Conservation (phyloP, 1,140 invertebrate genomes). For the Chironomus tepperi region DNA sequence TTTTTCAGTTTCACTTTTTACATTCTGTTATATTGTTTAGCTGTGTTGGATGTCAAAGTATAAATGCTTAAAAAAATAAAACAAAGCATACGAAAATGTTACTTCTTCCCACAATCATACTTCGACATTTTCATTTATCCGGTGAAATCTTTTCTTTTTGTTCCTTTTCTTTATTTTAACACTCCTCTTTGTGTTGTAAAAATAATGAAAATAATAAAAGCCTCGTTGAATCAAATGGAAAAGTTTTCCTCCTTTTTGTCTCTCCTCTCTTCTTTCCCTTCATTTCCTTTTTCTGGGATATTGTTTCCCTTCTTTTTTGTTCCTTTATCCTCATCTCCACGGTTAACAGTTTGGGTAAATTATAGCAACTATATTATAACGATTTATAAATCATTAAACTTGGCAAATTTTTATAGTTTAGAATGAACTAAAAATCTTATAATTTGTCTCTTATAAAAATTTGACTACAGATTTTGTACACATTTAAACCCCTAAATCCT, state of each 20-base stretch:
- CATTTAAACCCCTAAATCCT: too few relatives aligned
- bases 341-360: neutral
- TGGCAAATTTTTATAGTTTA: neutral
- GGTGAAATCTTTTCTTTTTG: neutral
- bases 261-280: neutral
- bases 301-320: neutral
- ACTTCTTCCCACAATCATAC: neutral
- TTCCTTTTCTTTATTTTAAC: neutral
- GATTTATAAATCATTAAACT: slow-evolving; percentile 20
- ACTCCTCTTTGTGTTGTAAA: neutral
- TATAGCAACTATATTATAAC: slow-evolving; percentile 19
- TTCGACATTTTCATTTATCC: slow-evolving; percentile 22
- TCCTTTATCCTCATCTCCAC: neutral
- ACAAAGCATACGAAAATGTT: neutral
- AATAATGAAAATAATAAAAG: slow-evolving; percentile 10
- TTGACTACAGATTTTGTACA: too few relatives aligned
- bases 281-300: neutral
- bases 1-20: neutral
- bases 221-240: slow-evolving; percentile 12
- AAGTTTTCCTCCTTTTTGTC: neutral
- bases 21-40: neutral
- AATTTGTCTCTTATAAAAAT: too few relatives aligned
- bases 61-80: too few relatives aligned
- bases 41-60: neutral
- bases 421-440: too few relatives aligned